These are phyloP conservation scores for Acanthurus leucopareius DNA, from an alignment of 2,797 vertebrate genomes.

Conservation along the genomic window DNA sequence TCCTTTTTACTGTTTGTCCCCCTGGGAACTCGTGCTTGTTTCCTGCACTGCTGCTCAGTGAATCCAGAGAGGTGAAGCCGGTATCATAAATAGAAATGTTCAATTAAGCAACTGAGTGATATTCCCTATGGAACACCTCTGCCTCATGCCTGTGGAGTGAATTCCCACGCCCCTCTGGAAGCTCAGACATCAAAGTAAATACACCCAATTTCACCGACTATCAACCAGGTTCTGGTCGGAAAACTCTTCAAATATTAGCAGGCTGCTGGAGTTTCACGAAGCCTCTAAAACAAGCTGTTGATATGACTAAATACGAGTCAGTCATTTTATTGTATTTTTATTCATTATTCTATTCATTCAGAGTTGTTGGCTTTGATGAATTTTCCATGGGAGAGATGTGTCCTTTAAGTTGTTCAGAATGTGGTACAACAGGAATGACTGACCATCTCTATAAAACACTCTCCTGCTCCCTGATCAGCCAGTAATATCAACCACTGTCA, in stretches of 20 bases:
- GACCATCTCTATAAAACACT: conserved; percentile 28
- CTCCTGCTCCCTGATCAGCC: conserved; percentile 16
- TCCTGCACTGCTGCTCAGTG: conserved; percentile 47
- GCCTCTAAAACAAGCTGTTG: conserved; percentile 27
- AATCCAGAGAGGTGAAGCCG: conserved; percentile 69
- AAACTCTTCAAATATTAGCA: conserved; percentile 21
- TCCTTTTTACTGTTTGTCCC: conserved; percentile 55
- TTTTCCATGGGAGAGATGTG: conserved; percentile 26
- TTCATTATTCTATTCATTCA: conserved; percentile 42
- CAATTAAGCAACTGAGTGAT: conserved; percentile 76
- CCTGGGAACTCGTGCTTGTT: conserved; percentile 57
- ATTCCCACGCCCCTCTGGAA: conserved; percentile 73
- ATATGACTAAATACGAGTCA: conserved; percentile 34
- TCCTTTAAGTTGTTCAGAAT: conserved; percentile 41
- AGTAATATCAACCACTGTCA: conserved; percentile 37
- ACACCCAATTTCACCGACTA: conserved; percentile 39
- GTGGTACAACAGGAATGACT: conserved; percentile 22
- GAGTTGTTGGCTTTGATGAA: conserved; percentile 49
- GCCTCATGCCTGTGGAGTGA: conserved; percentile 66
- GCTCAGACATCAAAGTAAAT: conserved; percentile 76
- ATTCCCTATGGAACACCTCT: conserved; percentile 64
- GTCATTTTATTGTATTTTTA: conserved; percentile 34
- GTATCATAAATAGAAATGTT: conserved; percentile 81
- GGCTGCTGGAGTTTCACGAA: not conserved
- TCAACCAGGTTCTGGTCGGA: conserved; percentile 62